Percentiles rank a stretch among this genome's conserved stretches.
phyloP scores from a whole-genome alignment of 2,113 vertebrate genomes.

The Scatophagus argus region DNA sequence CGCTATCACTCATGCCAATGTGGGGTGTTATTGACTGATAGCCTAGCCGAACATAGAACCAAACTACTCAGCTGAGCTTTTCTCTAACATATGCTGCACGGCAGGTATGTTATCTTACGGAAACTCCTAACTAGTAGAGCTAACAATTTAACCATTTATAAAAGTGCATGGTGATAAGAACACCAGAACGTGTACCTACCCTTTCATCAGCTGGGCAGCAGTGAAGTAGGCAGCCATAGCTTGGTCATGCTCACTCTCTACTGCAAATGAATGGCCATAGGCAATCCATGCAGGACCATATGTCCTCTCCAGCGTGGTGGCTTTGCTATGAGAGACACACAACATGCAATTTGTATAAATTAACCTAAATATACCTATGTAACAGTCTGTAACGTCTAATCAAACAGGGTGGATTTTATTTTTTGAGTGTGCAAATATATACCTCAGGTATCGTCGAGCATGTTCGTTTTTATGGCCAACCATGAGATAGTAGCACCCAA shows the following conservation, averaged over 20 bases:
- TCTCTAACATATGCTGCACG: background rate
- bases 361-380: background rate
- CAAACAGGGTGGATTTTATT: background rate
- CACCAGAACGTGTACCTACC: conserved; percentile 79
- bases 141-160: background rate
- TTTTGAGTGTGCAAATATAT: conserved; percentile 29
- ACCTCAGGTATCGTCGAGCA: conserved; percentile 97
- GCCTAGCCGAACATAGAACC: too few relatives aligned
- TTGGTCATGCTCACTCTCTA: conserved; percentile 98
- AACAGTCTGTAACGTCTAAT: background rate
- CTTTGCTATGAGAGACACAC: conserved; percentile 87
- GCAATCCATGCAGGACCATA: conserved; percentile 99
- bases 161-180: background rate
- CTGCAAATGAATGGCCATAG: conserved; percentile 97
- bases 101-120: background rate
- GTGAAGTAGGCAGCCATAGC: conserved; percentile 99
- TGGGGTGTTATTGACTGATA: background rate
- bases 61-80: too few relatives aligned
- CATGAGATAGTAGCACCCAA: conserved; percentile 99
- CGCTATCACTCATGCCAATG: background rate
- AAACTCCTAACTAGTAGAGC: background rate
- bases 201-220: conserved; percentile 98
- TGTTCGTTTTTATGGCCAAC: conserved; percentile 98
- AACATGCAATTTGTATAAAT: background rate
- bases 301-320: conserved; percentile 95